phyloP scores from a whole-genome alignment of 2,888 invertebrate species.

The Tipula lateralis region DNA sequence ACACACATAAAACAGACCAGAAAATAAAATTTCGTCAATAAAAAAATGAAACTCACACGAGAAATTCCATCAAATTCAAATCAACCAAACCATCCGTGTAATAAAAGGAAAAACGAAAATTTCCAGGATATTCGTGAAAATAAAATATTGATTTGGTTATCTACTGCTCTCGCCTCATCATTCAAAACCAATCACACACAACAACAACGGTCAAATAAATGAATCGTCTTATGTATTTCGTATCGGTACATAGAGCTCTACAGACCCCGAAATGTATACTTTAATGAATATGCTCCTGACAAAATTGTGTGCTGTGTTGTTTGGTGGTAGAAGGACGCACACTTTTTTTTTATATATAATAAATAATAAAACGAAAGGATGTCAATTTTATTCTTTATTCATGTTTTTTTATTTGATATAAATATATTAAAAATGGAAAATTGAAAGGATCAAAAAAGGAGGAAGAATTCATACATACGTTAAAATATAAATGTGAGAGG shows the following conservation, averaged over 20 bases:
- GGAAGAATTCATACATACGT: not conserved
- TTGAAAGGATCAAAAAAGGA: not conserved
- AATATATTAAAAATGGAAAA: not conserved
- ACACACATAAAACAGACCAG: not conserved
- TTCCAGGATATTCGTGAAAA: conserved; percentile 7
- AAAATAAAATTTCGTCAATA: not conserved
- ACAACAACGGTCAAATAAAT: not conserved
- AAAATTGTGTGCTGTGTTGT: not conserved
- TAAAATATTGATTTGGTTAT: not conserved
- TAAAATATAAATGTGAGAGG: not conserved
- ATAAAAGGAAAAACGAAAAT: not conserved
- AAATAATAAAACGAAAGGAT: not conserved
- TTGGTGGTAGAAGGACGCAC: not conserved
- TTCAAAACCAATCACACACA: not conserved
- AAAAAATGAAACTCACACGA: not conserved
- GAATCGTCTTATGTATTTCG: no score
- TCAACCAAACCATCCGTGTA: conserved; percentile 1
- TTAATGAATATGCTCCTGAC: not conserved
- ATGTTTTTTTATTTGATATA: not conserved
- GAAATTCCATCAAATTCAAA: conserved; percentile 24
- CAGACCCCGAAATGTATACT: no score
- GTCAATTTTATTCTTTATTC: not conserved
- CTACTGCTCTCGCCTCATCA: not conserved
- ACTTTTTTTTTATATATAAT: not conserved
- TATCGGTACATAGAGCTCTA: no score